Conservation (phyloP, 2,113 vertebrate species). For the Neopipo cinnamomea region DNA sequence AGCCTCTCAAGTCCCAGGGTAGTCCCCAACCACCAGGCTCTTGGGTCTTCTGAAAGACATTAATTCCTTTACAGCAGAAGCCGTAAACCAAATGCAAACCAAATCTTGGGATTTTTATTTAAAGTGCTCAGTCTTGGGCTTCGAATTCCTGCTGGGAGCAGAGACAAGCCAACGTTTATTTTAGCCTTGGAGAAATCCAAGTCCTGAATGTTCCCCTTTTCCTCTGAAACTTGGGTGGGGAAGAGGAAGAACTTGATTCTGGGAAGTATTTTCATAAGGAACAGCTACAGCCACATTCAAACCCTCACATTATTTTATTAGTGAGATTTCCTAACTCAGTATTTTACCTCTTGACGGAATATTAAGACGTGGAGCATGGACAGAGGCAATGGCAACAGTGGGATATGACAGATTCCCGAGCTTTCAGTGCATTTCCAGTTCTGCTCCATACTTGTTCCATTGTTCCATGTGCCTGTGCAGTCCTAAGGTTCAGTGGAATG, state of each 20-base stretch:
- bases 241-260: not conserved
- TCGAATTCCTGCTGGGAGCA: not conserved
- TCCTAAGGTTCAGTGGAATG: conserved; percentile 10
- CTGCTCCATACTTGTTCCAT: not conserved
- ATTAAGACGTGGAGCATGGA: not conserved
- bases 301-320: not conserved
- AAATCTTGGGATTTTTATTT: not conserved
- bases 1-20: not conserved
- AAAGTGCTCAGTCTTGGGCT: not conserved
- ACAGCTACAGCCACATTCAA: not conserved
- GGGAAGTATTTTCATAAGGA: not conserved
- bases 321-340: not conserved
- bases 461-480: not conserved
- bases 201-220: not conserved
- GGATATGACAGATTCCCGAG: not conserved
- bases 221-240: not conserved
- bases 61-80: not conserved
- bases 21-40: not conserved
- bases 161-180: not conserved
- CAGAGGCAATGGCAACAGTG: rapidly evolving
- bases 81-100: not conserved
- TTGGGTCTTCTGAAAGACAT: not conserved
- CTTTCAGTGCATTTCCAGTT: not conserved
- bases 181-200: not conserved
- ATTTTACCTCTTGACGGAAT: not conserved